Evolutionary conservation across 1,140 invertebrate species (phyloP).

Genomic region (Leptinotarsa texana): DNA sequence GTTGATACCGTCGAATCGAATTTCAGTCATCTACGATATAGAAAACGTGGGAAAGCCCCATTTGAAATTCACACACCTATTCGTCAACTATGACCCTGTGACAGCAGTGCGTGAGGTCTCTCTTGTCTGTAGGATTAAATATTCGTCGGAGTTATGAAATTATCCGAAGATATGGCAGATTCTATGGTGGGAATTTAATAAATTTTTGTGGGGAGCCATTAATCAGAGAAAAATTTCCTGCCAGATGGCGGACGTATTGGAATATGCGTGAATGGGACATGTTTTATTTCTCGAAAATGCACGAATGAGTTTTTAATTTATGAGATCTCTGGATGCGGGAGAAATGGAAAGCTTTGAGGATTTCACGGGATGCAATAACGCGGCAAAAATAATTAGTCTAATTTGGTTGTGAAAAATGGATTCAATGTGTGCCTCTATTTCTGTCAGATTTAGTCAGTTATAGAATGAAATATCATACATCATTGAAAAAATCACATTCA

Average conservation of each 20-base stretch:
- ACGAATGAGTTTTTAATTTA: slow-evolving; percentile 1
- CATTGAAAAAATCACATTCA: too few relatives aligned
- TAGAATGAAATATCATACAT: too few relatives aligned
- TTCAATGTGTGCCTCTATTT: too few relatives aligned
- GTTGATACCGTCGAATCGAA: too few relatives aligned
- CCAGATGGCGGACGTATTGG: slow-evolving; percentile 1
- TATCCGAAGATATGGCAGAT: slow-evolving; percentile 4
- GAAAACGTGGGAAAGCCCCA: not conserved
- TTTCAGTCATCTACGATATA: too few relatives aligned
- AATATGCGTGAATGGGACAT: slow-evolving; percentile 3
- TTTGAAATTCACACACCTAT: not conserved
- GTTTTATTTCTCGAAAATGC: not conserved
- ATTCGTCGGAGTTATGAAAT: not conserved
- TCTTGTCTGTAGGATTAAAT: slow-evolving; percentile 1
- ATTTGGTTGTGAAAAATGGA: too few relatives aligned
- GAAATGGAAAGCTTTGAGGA: not conserved
- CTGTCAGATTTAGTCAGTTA: too few relatives aligned
- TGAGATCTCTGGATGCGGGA: not conserved
- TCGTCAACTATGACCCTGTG: not conserved
- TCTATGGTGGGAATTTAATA: not conserved
- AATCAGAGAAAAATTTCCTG: slow-evolving; percentile 6
- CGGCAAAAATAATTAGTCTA: not conserved
- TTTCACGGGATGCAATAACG: not conserved
- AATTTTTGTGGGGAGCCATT: not conserved
- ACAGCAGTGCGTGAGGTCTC: slow-evolving; percentile 4